Percentiles rank a stretch among this genome's conserved stretches.
These are phyloP conservation scores for Drosophila virilis DNA, from an alignment of 1,140 invertebrate species.

Conservation along the genomic window DNA sequence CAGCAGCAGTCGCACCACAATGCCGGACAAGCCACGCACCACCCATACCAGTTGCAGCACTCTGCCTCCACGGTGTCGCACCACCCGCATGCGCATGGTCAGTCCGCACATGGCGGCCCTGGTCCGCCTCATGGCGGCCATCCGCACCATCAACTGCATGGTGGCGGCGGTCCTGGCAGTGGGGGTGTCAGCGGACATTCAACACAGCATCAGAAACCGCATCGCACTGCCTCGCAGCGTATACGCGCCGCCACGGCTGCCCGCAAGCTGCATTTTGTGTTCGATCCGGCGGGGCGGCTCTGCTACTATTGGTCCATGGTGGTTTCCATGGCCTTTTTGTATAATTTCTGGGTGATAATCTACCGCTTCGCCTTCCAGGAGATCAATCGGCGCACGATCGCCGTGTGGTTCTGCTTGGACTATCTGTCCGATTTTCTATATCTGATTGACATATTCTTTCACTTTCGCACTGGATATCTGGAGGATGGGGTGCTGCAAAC, in stretches of 20 bases:
- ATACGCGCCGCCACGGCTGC: slow-evolving; percentile 76
- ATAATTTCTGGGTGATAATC: slow-evolving; percentile 99
- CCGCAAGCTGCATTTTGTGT: slow-evolving; percentile 94
- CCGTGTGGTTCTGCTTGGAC: slow-evolving; percentile 98
- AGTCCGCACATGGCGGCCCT: slow-evolving; percentile 51
- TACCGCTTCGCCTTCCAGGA: slow-evolving; percentile 99
- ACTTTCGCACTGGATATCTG: slow-evolving; percentile 98
- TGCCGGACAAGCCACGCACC: slow-evolving; percentile 54
- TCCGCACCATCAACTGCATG: slow-evolving; percentile 60
- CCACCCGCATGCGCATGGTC: slow-evolving; percentile 69
- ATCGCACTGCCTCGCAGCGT: slow-evolving; percentile 80
- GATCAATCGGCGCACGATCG: slow-evolving; percentile 94
- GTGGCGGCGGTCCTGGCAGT: slow-evolving; percentile 36
- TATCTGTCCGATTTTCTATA: slow-evolving; percentile 98
- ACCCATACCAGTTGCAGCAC: slow-evolving; percentile 74
- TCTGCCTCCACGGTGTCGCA: slow-evolving; percentile 76
- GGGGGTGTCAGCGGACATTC: slow-evolving; percentile 16
- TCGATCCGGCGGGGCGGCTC: slow-evolving; percentile 94
- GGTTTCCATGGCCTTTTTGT: slow-evolving; percentile 98
- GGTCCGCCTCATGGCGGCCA: slow-evolving; percentile 64
- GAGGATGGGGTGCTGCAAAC: slow-evolving; percentile 98
- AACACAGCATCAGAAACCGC: slow-evolving; percentile 65
- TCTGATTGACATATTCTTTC: slow-evolving; percentile 97
- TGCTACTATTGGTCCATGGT: slow-evolving; percentile 99
- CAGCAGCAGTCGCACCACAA: slow-evolving; percentile 73